phyloP scores from a whole-genome alignment of 2,113 vertebrate genomes.

The rat (Rattus norvegicus) region GRCr8 NC_086033.1:96794001-96794500 shows the following conservation, averaged over 20 bases:
- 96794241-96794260: background rate
- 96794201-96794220: background rate
- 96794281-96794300: background rate
- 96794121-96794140: background rate
- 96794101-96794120: slow-evolving; percentile 1
- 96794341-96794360: background rate
- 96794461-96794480: background rate
- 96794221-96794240: background rate
- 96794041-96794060: background rate
- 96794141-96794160: background rate
- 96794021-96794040: background rate
- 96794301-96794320: background rate
- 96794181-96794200: background rate
- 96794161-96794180: background rate
- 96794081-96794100: background rate
- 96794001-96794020: background rate
- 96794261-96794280: background rate
- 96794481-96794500: background rate
- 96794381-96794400: background rate
- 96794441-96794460: background rate
- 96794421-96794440: background rate
- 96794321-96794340: background rate
- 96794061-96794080: background rate
- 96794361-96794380: background rate
- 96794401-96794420: background rate